Evolutionary conservation across 2,888 invertebrate genomes (phyloP).

Genomic region (Pyrrhia umbra): DNA sequence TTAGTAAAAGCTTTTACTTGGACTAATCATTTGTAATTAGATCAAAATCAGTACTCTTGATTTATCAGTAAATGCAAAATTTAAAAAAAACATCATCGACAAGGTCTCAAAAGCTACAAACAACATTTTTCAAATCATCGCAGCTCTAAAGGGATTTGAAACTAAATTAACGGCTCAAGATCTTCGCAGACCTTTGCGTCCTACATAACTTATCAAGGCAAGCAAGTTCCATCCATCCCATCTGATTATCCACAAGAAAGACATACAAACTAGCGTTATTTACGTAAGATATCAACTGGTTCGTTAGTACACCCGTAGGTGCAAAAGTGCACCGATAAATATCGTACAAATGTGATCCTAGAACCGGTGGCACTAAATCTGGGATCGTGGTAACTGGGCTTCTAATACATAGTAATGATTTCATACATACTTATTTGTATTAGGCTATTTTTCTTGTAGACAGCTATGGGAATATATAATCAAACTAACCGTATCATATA

Average conservation of each 20-base stretch:
- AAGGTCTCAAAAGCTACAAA: background rate
- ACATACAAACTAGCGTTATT: slow-evolving; percentile 58
- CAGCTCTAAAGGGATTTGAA: slow-evolving; percentile 1
- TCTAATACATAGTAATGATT: slow-evolving; percentile 51
- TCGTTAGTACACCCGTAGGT: slow-evolving; percentile 73
- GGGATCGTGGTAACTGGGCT: slow-evolving; percentile 71
- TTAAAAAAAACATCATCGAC: background rate
- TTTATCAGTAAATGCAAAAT: too few relatives aligned
- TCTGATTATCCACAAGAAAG: slow-evolving; percentile 52
- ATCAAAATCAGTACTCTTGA: too few relatives aligned
- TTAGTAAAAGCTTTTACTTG: too few relatives aligned
- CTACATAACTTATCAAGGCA: slow-evolving; percentile 51
- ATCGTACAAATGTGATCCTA: slow-evolving; percentile 69
- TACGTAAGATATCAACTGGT: slow-evolving; percentile 66
- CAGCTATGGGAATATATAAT: background rate
- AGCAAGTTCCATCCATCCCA: slow-evolving; percentile 51
- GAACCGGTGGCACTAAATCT: slow-evolving; percentile 65
- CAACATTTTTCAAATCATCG: background rate
- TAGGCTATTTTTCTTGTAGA: background rate
- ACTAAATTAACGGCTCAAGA: slow-evolving; percentile 27
- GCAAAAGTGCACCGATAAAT: slow-evolving; percentile 74
- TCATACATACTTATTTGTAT: slow-evolving; percentile 30
- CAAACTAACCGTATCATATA: background rate
- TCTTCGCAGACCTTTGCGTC: slow-evolving; percentile 44
- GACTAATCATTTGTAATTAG: too few relatives aligned